phyloP scores from a whole-genome alignment of 2,888 invertebrate genomes.

The Rhabditoides inermis region DNA sequence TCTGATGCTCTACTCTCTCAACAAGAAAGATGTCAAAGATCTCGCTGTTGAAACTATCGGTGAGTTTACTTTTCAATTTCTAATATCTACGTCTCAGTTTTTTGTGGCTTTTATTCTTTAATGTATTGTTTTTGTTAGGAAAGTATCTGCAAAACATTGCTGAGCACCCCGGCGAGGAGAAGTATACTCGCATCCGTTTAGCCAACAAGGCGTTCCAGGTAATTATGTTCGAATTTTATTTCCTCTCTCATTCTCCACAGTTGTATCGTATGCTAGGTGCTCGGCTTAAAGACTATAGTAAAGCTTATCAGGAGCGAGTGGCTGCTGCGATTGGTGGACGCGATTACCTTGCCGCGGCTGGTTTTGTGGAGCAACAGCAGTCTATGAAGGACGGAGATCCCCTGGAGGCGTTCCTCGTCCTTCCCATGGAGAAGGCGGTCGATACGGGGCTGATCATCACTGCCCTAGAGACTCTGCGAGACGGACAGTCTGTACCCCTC shows the following conservation, averaged over 20 bases:
- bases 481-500: slow-evolving; percentile 63
- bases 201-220: slow-evolving; percentile 69
- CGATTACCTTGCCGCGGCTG: slow-evolving; percentile 53
- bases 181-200: slow-evolving; percentile 79
- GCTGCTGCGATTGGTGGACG: slow-evolving; percentile 19
- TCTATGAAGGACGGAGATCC: too few relatives aligned
- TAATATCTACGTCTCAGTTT: too few relatives aligned
- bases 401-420: slow-evolving; percentile 47
- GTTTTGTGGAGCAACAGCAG: slow-evolving; percentile 68
- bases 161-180: slow-evolving; percentile 74
- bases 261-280: too few relatives aligned
- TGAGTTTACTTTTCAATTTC: too few relatives aligned
- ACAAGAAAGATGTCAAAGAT: slow-evolving; percentile 59
- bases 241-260: too few relatives aligned
- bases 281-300: too few relatives aligned
- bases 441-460: slow-evolving; percentile 10
- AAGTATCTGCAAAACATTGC: slow-evolving; percentile 85
- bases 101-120: too few relatives aligned
- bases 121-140: too few relatives aligned
- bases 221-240: neutral
- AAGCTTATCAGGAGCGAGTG: slow-evolving; percentile 26
- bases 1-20: slow-evolving; percentile 81
- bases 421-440: slow-evolving; percentile 26
- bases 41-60: slow-evolving; percentile 73
- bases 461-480: slow-evolving; percentile 12